Evolutionary conservation across 2,888 invertebrate species (phyloP).

Genomic region (Eurytoma adleriae): DNA sequence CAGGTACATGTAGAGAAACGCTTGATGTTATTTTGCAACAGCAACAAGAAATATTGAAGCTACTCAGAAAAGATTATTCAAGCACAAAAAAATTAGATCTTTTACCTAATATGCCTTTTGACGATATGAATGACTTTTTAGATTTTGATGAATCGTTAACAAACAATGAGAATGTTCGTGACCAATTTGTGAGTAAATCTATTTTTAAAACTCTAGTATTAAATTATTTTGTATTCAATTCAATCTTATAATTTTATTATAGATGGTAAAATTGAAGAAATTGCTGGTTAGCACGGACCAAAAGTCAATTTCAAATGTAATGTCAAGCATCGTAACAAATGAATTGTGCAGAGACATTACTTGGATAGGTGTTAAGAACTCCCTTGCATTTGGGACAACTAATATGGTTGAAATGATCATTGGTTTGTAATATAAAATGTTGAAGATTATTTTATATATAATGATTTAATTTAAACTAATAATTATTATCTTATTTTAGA

Average conservation of each 20-base stretch:
- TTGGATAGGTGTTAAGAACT: constrained; percentile 51
- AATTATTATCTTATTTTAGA: constrained; percentile 30
- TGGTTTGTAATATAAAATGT: constrained; percentile 30
- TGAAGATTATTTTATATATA: background rate
- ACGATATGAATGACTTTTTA: constrained; percentile 51
- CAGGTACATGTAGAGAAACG: constrained; percentile 42
- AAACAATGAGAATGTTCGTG: constrained; percentile 45
- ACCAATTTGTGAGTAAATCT: constrained; percentile 47
- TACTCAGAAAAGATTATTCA: constrained; percentile 7
- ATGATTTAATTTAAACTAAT: background rate
- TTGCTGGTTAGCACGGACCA: constrained; percentile 40
- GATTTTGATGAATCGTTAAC: constrained; percentile 52
- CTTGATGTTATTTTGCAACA: constrained; percentile 29
- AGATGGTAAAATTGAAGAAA: constrained; percentile 43
- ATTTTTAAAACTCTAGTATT: background rate
- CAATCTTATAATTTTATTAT: background rate
- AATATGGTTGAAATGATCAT: constrained; percentile 44
- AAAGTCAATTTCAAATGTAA: constrained; percentile 49
- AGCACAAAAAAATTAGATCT: constrained; percentile 32
- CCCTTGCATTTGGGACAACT: constrained; percentile 37
- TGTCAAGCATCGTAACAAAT: constrained; percentile 50
- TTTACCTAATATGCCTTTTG: constrained; percentile 51
- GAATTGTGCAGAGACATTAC: constrained; percentile 43
- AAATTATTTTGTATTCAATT: background rate
- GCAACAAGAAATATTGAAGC: constrained; percentile 43